Conservation (phyloP, 2,797 vertebrate genomes). For the Sebastes ruberrimus region DNA sequence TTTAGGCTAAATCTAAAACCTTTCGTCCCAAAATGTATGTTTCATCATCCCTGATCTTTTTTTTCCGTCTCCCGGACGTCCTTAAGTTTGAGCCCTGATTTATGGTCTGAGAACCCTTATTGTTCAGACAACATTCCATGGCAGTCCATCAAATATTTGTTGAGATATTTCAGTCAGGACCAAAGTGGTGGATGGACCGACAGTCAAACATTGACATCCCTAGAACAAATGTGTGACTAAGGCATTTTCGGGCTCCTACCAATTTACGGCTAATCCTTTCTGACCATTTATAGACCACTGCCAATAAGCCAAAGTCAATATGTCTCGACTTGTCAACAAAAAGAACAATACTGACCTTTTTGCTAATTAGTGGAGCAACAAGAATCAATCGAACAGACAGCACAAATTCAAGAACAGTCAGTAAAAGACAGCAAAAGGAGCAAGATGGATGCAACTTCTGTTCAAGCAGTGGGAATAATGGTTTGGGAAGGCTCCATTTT, state of each 20-base stretch:
- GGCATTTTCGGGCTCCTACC: not conserved
- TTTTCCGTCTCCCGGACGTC: not conserved
- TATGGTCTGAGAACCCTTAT: not conserved
- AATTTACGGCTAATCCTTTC: not conserved
- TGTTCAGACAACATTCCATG: not conserved
- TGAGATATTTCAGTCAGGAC: not conserved
- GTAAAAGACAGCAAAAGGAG: not conserved
- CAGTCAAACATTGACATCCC: not conserved
- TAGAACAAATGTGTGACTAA: not conserved
- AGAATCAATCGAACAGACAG: not conserved
- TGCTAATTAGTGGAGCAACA: constrained; percentile 7
- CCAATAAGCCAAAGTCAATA: not conserved
- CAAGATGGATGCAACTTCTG: not conserved
- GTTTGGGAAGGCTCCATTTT: not conserved
- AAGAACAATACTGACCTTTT: constrained; percentile 17
- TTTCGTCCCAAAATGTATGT: not conserved
- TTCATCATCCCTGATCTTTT: not conserved
- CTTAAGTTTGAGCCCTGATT: not conserved
- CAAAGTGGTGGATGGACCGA: not conserved
- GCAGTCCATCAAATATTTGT: not conserved
- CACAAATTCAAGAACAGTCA: not conserved
- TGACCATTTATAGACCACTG: not conserved
- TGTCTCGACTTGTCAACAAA: not conserved
- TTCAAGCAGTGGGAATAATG: not conserved
- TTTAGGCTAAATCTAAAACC: not conserved